A percentile compares a stretch with the other conserved stretches of the same genome.
These are phyloP conservation scores for Latrodectus hesperus DNA, from an alignment of 2,888 invertebrate genomes.

Conservation along the genomic window DNA sequence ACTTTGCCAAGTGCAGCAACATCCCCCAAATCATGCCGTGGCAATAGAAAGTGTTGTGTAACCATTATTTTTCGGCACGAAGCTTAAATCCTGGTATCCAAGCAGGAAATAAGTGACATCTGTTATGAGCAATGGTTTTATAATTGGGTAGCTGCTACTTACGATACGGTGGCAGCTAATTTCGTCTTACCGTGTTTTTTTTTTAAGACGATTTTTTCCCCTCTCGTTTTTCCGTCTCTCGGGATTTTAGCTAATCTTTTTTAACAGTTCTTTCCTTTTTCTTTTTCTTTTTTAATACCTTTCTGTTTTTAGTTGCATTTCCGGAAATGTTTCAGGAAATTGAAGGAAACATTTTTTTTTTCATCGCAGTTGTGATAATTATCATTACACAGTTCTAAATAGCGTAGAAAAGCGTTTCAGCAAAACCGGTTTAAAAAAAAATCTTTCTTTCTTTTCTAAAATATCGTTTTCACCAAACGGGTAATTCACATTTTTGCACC, in stretches of 20 bases:
- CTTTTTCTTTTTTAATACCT: conserved; percentile 1
- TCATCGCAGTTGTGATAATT: neutral
- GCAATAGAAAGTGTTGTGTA: neutral
- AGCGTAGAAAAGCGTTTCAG: neutral
- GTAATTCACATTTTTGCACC: too few species aligned
- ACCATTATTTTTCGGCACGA: neutral
- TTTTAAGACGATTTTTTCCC: conserved; percentile 1
- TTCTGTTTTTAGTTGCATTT: conserved; percentile 11
- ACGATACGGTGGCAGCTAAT: conserved; percentile 58
- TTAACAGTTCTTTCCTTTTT: neutral
- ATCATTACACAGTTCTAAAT: neutral
- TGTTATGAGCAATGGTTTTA: conserved; percentile 59
- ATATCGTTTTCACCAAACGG: too few species aligned
- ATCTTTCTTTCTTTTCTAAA: neutral
- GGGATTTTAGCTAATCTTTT: conserved; percentile 6
- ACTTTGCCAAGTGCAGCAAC: neutral
- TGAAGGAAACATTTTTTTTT: conserved; percentile 3
- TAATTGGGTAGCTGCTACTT: conserved; percentile 51
- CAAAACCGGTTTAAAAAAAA: neutral
- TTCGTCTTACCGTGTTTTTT: conserved; percentile 42
- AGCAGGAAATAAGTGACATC: conserved; percentile 49
- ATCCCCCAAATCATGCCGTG: neutral
- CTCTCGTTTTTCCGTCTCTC: neutral
- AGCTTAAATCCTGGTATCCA: neutral
- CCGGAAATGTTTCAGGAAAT: conserved; percentile 14